Evolutionary conservation across 92 coral and sea anemone species (phyloP).

Genomic region (Epizoanthus rinbou): DNA sequence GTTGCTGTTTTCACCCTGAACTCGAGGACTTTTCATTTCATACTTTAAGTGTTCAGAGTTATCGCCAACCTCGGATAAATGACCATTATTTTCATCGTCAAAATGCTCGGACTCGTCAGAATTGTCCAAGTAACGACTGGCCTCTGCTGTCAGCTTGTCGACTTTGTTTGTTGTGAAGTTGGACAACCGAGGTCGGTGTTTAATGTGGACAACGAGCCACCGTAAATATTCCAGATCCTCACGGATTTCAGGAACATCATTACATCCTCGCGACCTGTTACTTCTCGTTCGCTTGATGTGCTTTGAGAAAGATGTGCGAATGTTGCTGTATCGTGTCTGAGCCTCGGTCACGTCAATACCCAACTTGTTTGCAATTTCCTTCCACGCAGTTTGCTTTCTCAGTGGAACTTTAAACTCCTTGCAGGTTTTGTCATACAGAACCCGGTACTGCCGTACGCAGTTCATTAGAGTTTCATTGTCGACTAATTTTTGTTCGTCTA

Average conservation of each 20-base stretch:
- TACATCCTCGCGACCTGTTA: constrained; percentile 10
- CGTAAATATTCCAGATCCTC: constrained; percentile 22
- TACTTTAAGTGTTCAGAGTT: background rate
- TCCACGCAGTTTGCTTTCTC: constrained; percentile 39
- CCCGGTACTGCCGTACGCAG: constrained; percentile 7
- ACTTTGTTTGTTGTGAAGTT: constrained; percentile 20
- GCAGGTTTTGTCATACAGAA: constrained; percentile 21
- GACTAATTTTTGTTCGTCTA: no score
- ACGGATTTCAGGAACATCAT: background rate
- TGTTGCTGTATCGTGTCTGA: constrained; percentile 37
- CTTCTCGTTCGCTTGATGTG: constrained; percentile 14
- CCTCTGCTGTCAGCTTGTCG: constrained; percentile 23
- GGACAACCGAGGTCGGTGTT: constrained; percentile 17
- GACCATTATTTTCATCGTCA: background rate
- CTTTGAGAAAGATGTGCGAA: constrained; percentile 30
- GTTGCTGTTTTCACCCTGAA: constrained; percentile 14
- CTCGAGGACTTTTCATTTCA: constrained; percentile 15
- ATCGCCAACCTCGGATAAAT: background rate
- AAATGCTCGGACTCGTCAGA: background rate
- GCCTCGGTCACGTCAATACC: constrained; percentile 30
- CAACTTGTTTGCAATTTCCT: constrained; percentile 23
- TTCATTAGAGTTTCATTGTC: constrained; percentile 25
- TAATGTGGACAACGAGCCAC: constrained; percentile 39
- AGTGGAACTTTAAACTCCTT: constrained; percentile 23
- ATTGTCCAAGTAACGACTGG: constrained; percentile 6